Conservation (phyloP, 1,140 invertebrate genomes). For the Calycopis cecrops region DNA sequence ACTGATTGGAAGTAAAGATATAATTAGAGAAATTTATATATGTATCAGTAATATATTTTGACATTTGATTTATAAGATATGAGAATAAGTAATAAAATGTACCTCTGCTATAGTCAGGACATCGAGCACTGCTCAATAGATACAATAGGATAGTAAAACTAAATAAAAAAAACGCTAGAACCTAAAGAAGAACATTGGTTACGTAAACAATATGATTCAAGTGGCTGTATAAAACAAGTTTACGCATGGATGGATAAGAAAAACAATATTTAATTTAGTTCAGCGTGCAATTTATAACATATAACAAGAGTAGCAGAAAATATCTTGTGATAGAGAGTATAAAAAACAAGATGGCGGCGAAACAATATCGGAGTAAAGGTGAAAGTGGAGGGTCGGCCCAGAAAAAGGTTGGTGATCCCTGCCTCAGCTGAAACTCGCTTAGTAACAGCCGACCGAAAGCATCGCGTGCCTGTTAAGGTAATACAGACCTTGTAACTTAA, state of each 20-base stretch:
- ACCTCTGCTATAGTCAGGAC: too few relatives aligned
- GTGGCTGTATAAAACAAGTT: not conserved
- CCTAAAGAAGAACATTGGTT: too few relatives aligned
- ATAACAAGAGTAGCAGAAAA: too few relatives aligned
- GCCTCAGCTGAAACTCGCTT: constrained; percentile 43
- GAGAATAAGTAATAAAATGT: too few relatives aligned
- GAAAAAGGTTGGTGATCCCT: constrained; percentile 64
- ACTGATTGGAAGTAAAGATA: too few relatives aligned
- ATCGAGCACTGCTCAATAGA: too few relatives aligned
- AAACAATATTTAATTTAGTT: not conserved
- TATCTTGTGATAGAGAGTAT: not conserved
- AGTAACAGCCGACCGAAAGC: constrained; percentile 63
- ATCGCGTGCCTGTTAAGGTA: constrained; percentile 6
- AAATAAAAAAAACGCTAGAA: too few relatives aligned
- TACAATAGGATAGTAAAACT: too few relatives aligned
- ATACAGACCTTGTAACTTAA: not conserved
- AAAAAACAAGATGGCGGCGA: not conserved
- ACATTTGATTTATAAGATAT: too few relatives aligned
- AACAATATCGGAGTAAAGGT: constrained; percentile 36
- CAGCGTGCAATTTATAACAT: not conserved
- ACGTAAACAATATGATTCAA: too few relatives aligned
- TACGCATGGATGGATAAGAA: not conserved
- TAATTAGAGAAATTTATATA: too few relatives aligned
- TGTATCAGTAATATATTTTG: too few relatives aligned
- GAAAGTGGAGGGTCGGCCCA: constrained; percentile 52